Base-by-base conservation (phyloP, 2,797 vertebrate species). In the Miichthys miiuy region DNA sequence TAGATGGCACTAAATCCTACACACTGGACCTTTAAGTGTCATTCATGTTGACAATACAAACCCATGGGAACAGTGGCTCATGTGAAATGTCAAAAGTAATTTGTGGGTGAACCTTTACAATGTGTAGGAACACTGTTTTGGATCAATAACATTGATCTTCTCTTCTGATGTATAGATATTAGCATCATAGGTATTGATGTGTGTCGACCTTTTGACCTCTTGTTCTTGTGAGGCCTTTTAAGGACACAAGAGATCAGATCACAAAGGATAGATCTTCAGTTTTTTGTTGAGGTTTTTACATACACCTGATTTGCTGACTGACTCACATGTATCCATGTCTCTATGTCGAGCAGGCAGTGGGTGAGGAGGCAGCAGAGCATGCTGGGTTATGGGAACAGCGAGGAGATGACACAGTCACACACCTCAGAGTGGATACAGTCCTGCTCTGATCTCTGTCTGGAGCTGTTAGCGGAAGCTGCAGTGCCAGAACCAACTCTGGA, bases 401-500 rank as follows among this genome's bases (percentile, higher is more conserved):
- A 68, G 58, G 58, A 71, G 79, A 77, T 14, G 61, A 81, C 70
- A 72, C 73, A 70, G 82, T 85, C 88, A 78, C 88, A 84, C 90
- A 84, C 79, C 76, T 88, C 81, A 34, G 66, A 77, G 82, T 79
- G 75, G 81, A 91, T 86, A 71, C 78, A 44, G 81, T 86, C 71
- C 64, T 89, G 81, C 79, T 82, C 84, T 89, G 71, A 81, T 87
- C 85, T 88, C 87, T 86, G 87, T 68, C 84, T 80, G 83, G 81
- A 88, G 76, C 78, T 88, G 78, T 68, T 61, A 82, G 83, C 90
- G 88, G 91, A 94, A 93, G 84, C 90, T 79, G 78, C 80, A n/a
- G 81, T 92, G 93, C 93, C 93, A 94, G 91, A 93, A 93, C 90
- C 90, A 94, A 94, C 92, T 93, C 79, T 92, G 91, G 84, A 88